Evolutionary conservation across 1,140 invertebrate genomes (phyloP).

Genomic region (Bombus fervidus): DNA sequence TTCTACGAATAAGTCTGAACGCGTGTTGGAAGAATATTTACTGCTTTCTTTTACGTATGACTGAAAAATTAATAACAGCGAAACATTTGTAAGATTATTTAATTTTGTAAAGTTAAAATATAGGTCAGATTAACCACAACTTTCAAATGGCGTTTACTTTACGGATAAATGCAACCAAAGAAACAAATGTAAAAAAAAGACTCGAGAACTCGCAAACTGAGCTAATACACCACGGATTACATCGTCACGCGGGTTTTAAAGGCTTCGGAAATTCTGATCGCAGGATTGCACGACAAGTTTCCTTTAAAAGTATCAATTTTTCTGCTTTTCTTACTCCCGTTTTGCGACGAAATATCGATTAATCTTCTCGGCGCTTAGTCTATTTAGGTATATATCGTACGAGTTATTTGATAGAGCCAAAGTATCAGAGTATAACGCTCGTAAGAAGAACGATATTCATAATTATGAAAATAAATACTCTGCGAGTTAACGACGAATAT

Average conservation of each 20-base stretch:
- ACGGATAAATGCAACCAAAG: too few species aligned
- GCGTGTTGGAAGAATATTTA: too few species aligned
- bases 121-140: slow-evolving; percentile 43
- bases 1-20: too few species aligned
- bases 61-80: too few species aligned
- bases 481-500: not conserved
- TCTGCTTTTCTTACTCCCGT: too few species aligned
- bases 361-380: too few species aligned
- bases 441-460: not conserved
- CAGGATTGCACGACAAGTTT: not conserved
- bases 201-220: not conserved
- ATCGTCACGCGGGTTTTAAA: not conserved
- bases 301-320: not conserved
- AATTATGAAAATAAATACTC: not conserved
- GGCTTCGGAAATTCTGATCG: not conserved
- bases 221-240: not conserved
- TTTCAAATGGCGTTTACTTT: slow-evolving; percentile 5
- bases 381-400: too few species aligned
- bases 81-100: too few species aligned
- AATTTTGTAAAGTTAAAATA: not conserved
- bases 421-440: too few species aligned
- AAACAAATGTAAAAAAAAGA: not conserved
- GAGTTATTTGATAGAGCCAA: too few species aligned
- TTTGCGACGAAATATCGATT: too few species aligned
- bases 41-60: too few species aligned